These are phyloP conservation scores for Bursaphelenchus mucronatus DNA, from an alignment of 1,140 invertebrate species.

Conservation along the genomic window DNA sequence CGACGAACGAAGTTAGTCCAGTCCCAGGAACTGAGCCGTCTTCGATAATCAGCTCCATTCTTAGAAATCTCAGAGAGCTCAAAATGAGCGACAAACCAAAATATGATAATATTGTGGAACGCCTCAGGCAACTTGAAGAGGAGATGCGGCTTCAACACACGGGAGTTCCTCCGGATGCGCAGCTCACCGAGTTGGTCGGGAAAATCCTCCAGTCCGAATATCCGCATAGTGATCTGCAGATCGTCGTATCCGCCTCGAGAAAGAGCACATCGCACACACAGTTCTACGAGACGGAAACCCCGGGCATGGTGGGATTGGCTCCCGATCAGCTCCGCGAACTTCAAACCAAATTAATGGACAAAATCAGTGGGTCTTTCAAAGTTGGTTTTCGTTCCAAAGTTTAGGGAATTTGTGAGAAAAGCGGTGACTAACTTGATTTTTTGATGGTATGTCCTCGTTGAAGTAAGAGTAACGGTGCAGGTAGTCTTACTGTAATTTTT, in stretches of 20 bases:
- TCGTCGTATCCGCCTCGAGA: conserved; percentile 52
- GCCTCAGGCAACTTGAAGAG: conserved; percentile 49
- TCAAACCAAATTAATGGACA: conserved; percentile 52
- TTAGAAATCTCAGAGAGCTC: conserved; percentile 32
- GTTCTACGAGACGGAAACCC: conserved; percentile 59
- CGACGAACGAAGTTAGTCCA: too few species aligned
- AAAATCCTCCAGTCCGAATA: conserved; percentile 42
- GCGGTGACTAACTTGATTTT: too few species aligned
- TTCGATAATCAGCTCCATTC: background rate
- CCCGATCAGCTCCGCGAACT: conserved; percentile 48
- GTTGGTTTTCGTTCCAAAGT: too few species aligned
- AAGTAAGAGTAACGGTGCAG: too few species aligned
- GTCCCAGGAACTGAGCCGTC: too few species aligned
- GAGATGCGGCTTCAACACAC: conserved; percentile 42
- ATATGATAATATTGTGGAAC: conserved; percentile 45
- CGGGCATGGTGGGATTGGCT: conserved; percentile 56
- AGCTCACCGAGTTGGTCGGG: conserved; percentile 45
- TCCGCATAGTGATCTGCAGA: conserved; percentile 52
- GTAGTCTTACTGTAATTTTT: too few species aligned
- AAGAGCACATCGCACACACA: conserved; percentile 59
- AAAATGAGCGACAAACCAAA: conserved; percentile 43
- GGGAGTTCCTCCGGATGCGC: conserved; percentile 44
- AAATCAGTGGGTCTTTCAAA: conserved; percentile 45
- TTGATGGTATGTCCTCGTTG: too few species aligned
- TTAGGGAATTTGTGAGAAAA: too few species aligned